Evolutionary conservation across 2,888 invertebrate species (phyloP).

Genomic region (Rhogogaster chlorosoma): DNA sequence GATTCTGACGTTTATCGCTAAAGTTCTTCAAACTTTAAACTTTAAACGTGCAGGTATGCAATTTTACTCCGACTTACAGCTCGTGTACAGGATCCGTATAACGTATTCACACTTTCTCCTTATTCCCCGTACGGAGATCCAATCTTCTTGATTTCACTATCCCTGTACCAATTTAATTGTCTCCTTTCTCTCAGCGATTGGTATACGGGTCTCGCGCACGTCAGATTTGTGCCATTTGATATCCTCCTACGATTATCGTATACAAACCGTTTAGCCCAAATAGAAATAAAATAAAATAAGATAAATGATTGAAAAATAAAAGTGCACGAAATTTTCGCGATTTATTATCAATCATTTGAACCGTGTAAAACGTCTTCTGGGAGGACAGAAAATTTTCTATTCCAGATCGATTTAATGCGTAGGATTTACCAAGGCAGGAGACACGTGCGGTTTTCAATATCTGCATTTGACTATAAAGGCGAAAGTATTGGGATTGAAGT

Average conservation of each 20-base stretch:
- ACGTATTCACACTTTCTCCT: slow-evolving; percentile 37
- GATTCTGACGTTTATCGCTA: too few relatives aligned
- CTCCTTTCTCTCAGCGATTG: slow-evolving; percentile 24
- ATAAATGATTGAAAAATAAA: too few relatives aligned
- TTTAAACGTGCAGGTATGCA: neutral
- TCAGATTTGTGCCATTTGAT: neutral
- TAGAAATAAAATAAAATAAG: too few relatives aligned
- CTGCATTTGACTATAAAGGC: neutral
- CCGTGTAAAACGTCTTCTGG: neutral
- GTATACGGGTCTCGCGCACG: neutral
- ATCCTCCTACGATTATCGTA: neutral
- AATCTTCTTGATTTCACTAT: slow-evolving; percentile 35
- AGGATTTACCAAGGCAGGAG: too few relatives aligned
- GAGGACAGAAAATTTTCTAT: neutral
- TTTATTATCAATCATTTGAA: neutral
- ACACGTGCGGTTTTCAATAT: neutral
- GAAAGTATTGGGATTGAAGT: neutral
- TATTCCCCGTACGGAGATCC: neutral
- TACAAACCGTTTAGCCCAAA: neutral
- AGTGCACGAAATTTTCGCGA: neutral
- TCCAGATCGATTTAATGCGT: neutral
- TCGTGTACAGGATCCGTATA: neutral
- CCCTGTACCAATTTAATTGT: slow-evolving; percentile 35
- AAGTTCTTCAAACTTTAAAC: neutral
- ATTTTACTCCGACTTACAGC: neutral